phyloP scores from a whole-genome alignment of 1,140 invertebrate species.

The Camponotus floridanus region DNA sequence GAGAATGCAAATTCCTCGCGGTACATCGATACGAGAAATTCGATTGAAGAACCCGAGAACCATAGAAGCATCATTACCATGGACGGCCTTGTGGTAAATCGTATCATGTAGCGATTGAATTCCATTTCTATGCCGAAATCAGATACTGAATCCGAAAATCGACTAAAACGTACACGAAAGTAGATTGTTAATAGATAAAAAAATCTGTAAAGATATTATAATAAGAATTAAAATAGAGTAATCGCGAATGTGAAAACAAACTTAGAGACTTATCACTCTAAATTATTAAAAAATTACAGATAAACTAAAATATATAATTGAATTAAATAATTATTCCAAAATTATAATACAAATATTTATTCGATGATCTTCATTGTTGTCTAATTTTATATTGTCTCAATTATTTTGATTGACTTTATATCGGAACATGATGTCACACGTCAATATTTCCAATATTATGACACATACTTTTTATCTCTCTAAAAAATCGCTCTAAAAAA shows the following conservation, averaged over 20 bases:
- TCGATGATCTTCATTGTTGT: not conserved
- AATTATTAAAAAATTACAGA: not conserved
- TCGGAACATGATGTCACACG: not conserved
- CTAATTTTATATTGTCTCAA: too few relatives aligned
- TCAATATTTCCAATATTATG: not conserved
- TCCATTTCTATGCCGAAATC: not conserved
- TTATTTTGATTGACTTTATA: not conserved
- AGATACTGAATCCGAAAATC: not conserved
- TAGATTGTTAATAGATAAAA: not conserved
- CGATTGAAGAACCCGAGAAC: not conserved
- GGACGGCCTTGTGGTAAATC: conserved; percentile 15
- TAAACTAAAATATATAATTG: not conserved
- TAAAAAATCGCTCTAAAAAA: not conserved
- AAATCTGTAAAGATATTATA: not conserved
- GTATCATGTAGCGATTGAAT: not conserved
- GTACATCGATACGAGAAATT: not conserved
- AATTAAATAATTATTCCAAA: not conserved
- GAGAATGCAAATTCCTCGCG: conserved; percentile 26
- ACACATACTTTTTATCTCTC: not conserved
- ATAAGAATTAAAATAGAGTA: not conserved
- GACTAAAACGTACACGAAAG: not conserved
- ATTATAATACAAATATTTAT: not conserved
- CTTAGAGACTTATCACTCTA: not conserved
- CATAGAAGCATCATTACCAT: not conserved
- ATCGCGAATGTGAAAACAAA: not conserved